These are phyloP conservation scores for Pristionchus japonicus DNA, from an alignment of 2,888 invertebrate genomes.

Conservation along the genomic window DNA sequence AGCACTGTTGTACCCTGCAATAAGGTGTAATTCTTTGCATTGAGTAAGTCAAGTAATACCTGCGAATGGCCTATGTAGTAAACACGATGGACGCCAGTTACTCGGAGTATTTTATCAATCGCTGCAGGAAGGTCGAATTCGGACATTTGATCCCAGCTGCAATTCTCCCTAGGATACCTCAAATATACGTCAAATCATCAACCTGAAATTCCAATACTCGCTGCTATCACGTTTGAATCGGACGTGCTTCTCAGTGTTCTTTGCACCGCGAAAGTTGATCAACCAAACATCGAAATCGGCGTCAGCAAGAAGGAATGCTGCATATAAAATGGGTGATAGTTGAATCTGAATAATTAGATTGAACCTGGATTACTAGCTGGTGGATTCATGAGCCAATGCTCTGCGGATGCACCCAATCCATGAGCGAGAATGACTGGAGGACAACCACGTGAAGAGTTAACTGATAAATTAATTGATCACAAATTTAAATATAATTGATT, in stretches of 20 bases:
- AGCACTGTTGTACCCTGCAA: conserved; percentile 4
- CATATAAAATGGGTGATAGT: neutral
- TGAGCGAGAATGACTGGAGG: conserved; percentile 36
- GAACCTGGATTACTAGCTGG: conserved; percentile 23
- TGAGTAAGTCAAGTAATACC: too few species aligned
- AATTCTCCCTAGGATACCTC: neutral
- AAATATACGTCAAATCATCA: too few species aligned
- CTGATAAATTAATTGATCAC: too few species aligned
- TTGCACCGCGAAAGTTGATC: conserved; percentile 9
- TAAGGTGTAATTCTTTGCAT: too few species aligned
- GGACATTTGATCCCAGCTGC: conserved; percentile 41
- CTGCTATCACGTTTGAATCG: neutral
- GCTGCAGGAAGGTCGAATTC: conserved; percentile 16
- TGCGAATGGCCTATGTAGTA: conserved; percentile 40
- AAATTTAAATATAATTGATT: too few species aligned
- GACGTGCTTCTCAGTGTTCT: conserved; percentile 26
- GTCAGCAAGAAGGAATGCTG: conserved; percentile 41
- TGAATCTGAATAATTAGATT: neutral
- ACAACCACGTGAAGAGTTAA: too few species aligned
- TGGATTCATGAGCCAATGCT: conserved; percentile 39
- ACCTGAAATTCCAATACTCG: conserved; percentile 33
- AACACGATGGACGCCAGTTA: neutral
- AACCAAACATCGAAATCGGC: conserved; percentile 41
- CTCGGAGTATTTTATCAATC: neutral
- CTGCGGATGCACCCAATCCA: conserved; percentile 28